Evolutionary conservation across 2,113 vertebrate genomes (phyloP), one percentile per base, ranked within the genome.

Genomic region (Podocnemis expansa): DNA sequence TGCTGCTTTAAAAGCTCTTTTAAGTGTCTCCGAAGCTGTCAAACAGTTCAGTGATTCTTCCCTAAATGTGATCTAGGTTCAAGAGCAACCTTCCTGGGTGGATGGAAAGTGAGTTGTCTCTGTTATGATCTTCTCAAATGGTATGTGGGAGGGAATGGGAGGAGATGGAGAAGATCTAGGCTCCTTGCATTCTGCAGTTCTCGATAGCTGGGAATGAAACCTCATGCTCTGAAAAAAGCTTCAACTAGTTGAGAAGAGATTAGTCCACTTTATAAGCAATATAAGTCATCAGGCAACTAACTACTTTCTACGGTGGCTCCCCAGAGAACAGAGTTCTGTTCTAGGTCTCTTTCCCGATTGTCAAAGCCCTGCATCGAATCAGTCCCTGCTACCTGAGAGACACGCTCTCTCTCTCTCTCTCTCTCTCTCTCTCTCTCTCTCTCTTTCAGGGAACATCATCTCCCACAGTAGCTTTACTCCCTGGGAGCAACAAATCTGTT

Each of bases 361-460:
- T n/a, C 41, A 51, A 63, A 92, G 21, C n/a, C 0, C 0, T 0
- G 0, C 3, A 0, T 0, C 0, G 51, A n/a, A 38, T 83, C 12
- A 1, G 0, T 51, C 56, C 5, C 1, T 5, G 2, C 43, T 75
- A 6, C 73, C 6, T 67, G 52, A 56, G 11, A 22, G 6, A 81
- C 29, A 27, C 51, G 8, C 25, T 73, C 89, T 38, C 24, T 21
- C 41, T 67, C 73, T 89, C 31, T n/a, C 25, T 73, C 89, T 38
- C 24, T 21, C 25, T 73, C 89, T 38, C 24, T 21, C 25, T 73
- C 89, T 38, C 24, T 21, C 25, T 73, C 89, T 38, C 24, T 21
- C n/a, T n/a, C n/a, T n/a, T n/a, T n/a, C 67, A n/a, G 22, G 60
- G 63, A 10, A 34, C 8, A 4, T 25, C 4, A 10, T 0, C 1